Evolutionary conservation across 1,140 invertebrate species (phyloP).

Genomic region (Panagrolaimus sp.): DNA sequence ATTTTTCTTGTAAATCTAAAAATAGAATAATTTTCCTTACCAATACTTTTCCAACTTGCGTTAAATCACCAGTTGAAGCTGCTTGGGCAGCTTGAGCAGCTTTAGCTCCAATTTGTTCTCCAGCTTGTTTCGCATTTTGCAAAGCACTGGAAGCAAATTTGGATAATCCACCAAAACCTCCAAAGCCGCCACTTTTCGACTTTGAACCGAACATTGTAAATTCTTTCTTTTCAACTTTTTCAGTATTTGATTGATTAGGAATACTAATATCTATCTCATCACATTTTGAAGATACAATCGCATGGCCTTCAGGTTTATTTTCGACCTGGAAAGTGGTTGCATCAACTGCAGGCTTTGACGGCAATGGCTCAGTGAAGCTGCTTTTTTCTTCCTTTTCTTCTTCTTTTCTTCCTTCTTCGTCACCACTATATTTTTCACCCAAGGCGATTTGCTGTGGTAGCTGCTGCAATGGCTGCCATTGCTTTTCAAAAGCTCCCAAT

Average conservation of each 20-base stretch:
- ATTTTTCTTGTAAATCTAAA: not conserved
- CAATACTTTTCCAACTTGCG: conserved; percentile 22
- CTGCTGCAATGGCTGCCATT: not conserved
- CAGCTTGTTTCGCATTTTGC: conserved; percentile 37
- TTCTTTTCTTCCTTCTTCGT: not conserved
- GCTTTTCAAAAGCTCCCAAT: not conserved
- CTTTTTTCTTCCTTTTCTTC: too few species aligned
- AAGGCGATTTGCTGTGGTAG: conserved; percentile 4
- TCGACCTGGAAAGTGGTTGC: not conserved
- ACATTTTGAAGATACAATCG: not conserved
- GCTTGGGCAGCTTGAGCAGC: conserved; percentile 35
- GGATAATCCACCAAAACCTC: conserved; percentile 38
- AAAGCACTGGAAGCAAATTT: conserved; percentile 43
- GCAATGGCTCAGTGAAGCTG: not conserved
- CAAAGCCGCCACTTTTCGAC: conserved; percentile 15
- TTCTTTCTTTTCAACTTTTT: too few species aligned
- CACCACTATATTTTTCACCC: conserved; percentile 4
- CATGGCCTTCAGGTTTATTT: not conserved
- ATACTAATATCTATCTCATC: too few species aligned
- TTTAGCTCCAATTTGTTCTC: conserved; percentile 36
- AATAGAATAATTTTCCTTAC: not conserved
- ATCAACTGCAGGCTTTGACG: not conserved
- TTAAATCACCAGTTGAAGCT: conserved; percentile 28
- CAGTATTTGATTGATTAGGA: too few species aligned
- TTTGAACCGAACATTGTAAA: conserved; percentile 7